Evolutionary conservation across 2,113 vertebrate species (phyloP).

Genomic region (Chrysemys picta): DNA sequence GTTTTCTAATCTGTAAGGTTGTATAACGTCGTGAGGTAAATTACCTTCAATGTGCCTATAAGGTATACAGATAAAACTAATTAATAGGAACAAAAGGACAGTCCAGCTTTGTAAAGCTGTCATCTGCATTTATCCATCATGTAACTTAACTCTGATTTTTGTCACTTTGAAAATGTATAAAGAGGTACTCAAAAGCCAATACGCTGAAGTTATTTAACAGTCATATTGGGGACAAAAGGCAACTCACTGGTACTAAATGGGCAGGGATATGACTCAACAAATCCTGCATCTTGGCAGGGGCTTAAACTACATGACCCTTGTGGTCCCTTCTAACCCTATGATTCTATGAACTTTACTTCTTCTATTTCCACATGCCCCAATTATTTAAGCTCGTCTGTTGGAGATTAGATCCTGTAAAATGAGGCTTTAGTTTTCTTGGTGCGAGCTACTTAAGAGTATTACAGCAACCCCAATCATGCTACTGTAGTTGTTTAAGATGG

Average conservation of each 20-base stretch:
- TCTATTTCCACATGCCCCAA: accelerated
- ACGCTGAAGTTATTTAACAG: not conserved
- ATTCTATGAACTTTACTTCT: not conserved
- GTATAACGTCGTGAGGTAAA: not conserved
- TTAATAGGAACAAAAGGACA: not conserved
- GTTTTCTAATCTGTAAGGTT: conserved; percentile 40
- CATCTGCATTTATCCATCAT: not conserved
- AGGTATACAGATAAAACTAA: not conserved
- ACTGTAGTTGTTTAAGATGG: not conserved
- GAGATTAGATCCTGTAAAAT: not conserved
- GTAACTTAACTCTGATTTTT: not conserved
- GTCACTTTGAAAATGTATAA: not conserved
- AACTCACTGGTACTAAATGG: not conserved
- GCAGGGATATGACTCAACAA: not conserved
- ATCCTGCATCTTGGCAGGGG: not conserved
- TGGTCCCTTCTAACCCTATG: not conserved
- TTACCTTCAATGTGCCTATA: not conserved
- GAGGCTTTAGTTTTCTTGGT: not conserved
- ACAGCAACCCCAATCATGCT: not conserved
- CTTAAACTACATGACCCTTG: not conserved
- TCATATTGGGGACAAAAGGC: not conserved
- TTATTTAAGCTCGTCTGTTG: not conserved
- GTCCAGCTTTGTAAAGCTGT: conserved; percentile 20
- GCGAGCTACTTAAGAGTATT: not conserved
- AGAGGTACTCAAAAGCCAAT: not conserved